These are phyloP conservation scores for Calidris pygmaea DNA, from an alignment of 2,113 vertebrate species.

Conservation along the genomic window DNA sequence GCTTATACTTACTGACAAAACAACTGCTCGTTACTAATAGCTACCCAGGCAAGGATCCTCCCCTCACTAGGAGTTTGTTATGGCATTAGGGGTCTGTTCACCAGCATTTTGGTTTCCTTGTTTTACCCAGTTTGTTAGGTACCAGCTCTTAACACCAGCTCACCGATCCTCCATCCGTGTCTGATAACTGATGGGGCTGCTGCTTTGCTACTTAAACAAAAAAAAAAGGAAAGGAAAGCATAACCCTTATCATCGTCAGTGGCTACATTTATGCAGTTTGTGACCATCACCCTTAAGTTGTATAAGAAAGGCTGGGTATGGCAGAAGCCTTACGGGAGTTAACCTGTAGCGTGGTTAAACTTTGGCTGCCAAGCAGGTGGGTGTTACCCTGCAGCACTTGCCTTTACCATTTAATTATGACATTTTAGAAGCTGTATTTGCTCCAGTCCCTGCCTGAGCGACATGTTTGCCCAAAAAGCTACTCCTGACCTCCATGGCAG, in stretches of 20 bases:
- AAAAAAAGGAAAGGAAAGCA: neutral
- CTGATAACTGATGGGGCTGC: too few species aligned
- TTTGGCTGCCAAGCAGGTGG: too few species aligned
- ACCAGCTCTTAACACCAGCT: neutral
- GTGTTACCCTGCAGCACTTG: too few species aligned
- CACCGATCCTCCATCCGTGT: fast-evolving
- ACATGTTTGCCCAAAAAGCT: neutral
- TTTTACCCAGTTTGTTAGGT: too few species aligned
- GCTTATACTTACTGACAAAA: fast-evolving
- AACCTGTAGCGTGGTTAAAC: neutral
- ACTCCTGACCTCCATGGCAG: neutral
- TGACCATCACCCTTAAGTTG: neutral
- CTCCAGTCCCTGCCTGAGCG: neutral
- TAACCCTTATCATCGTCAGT: neutral
- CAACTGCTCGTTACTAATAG: fast-evolving
- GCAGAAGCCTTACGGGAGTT: fast-evolving
- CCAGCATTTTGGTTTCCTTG: neutral
- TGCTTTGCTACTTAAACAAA: neutral
- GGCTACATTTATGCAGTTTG: neutral
- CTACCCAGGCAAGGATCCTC: too few species aligned
- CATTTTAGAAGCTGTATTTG: neutral
- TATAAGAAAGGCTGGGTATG: neutral
- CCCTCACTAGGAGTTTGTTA: neutral
- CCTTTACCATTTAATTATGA: neutral
- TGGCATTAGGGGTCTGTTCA: too few species aligned